Base-by-base conservation (phyloP, 2,113 vertebrate species). In the Antigone vipio region DNA sequence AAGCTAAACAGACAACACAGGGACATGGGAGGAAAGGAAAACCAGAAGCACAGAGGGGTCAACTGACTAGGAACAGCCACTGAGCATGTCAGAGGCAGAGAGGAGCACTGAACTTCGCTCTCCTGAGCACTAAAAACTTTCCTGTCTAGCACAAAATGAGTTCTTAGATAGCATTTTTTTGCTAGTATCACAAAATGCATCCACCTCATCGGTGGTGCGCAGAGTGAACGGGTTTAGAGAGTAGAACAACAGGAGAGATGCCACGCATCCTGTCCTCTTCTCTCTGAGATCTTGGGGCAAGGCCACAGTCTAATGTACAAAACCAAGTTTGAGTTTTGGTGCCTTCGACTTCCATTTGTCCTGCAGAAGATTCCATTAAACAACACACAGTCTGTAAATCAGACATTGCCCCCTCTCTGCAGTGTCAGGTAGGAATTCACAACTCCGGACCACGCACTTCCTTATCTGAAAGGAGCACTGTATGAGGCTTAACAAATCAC, bases 361-460 rank as follows among this genome's bases (percentile, higher is more conserved):
- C 73, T 76, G 40, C 60, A 91, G 35, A 21, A 88, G 24, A 82
- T 64, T 68, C 69, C 38, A 68, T 60, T 78, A 84, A 93, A 78
- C 24, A 92, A 29, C 34, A 56, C 12, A n/a, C 27, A 1, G 22
- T 38, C 73, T 64, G 76, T 82, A 95, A 95, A 87, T 66, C 86
- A 93, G 64, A 68, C 68, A 50, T n/a, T 75, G 34, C n/a, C 11
- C 56, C 22, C 50, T 62, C 83, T 74, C 73, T 81, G 32, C 35
- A 75, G 73, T 40, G 55, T 91, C 68, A 91, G 80, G 56, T 45
- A 81, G 89, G 86, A 95, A 96, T 97, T 93, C 85, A 68, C 69
- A 94, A 17, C 86, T 91, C 44, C 73, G 92, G 68, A 92, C 17
- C 30, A 29, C 27, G 49, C 60, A 49, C 68, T 92, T 85, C 40